A percentile compares a stretch with the other conserved stretches of the same genome.
These are phyloP conservation scores for Nothocercus nigrocapillus DNA, from an alignment of 2,113 vertebrate genomes.

Conservation along the genomic window DNA sequence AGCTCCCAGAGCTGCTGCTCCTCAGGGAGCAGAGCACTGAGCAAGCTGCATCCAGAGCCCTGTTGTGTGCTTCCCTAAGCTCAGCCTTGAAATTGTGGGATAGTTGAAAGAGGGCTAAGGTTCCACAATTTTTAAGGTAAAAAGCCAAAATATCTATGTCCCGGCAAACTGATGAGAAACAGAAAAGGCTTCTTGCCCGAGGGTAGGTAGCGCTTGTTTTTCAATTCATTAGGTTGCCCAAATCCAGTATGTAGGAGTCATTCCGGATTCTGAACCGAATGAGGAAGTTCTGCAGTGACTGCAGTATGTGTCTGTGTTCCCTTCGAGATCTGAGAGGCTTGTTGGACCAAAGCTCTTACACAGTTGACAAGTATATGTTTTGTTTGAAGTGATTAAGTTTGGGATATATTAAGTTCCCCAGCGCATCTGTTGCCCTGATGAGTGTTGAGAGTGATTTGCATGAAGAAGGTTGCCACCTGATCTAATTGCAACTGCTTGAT, in stretches of 20 bases:
- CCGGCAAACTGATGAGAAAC: not conserved
- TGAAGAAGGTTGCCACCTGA: not conserved
- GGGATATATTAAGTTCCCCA: too few species aligned
- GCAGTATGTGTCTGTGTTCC: too few species aligned
- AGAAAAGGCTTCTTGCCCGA: not conserved
- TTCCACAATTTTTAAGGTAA: not conserved
- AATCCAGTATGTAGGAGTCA: not conserved
- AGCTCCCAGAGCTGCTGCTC: too few species aligned
- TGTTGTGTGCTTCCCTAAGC: too few species aligned
- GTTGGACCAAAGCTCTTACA: not conserved
- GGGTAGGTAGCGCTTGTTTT: not conserved
- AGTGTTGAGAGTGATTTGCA: not conserved
- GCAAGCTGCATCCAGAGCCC: too few species aligned
- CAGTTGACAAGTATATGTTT: not conserved
- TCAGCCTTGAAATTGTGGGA: not conserved
- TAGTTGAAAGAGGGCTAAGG: not conserved
- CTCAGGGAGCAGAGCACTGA: too few species aligned
- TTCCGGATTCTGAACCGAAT: not conserved
- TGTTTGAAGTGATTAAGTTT: not conserved
- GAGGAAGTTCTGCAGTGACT: not conserved
- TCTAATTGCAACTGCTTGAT: too few species aligned
- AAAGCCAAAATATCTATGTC: not conserved
- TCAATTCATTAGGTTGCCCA: not conserved
- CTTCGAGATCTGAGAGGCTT: not conserved
- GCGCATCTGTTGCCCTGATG: too few species aligned